phyloP scores from a whole-genome alignment of 2,797 vertebrate genomes.

The Allobates femoralis region DNA sequence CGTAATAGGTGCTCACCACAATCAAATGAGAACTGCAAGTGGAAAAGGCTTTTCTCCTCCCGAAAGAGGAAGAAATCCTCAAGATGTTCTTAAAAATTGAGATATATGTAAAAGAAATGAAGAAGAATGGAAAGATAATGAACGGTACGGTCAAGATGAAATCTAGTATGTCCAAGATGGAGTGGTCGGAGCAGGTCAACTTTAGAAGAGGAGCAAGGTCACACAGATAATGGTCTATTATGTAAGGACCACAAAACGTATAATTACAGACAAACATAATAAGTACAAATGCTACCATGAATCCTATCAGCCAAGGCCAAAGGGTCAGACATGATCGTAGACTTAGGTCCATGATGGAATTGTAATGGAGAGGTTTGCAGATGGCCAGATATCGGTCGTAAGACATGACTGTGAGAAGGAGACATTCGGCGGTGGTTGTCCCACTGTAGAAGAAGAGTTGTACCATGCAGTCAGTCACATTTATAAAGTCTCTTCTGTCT shows the following conservation, averaged over 20 bases:
- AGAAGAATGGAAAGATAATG: conserved; percentile 11
- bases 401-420: conserved; percentile 66
- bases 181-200: background rate
- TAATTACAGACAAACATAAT: background rate
- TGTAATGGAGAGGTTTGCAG: conserved; percentile 66
- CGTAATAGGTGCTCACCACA: conserved; percentile 28
- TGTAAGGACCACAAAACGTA: conserved; percentile 8
- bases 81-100: conserved; percentile 6
- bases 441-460: conserved; percentile 30
- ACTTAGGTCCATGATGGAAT: conserved; percentile 10
- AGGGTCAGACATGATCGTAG: background rate
- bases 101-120: conserved; percentile 21
- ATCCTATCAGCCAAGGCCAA: conserved; percentile 10
- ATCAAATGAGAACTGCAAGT: conserved; percentile 35
- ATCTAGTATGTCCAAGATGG: background rate
- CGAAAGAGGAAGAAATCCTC: background rate
- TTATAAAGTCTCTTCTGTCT: background rate
- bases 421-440: conserved; percentile 64
- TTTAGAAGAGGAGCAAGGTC: conserved; percentile 33
- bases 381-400: conserved; percentile 66
- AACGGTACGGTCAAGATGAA: background rate
- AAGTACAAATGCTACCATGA: conserved; percentile 4
- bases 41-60: conserved; percentile 2
- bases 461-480: background rate
- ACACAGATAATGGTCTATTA: conserved; percentile 29